Percentiles rank a stretch among this genome's conserved stretches.
These are phyloP conservation scores for Premnoplex brunnescens DNA, from an alignment of 2,797 vertebrate species.

Conservation along the genomic window DNA sequence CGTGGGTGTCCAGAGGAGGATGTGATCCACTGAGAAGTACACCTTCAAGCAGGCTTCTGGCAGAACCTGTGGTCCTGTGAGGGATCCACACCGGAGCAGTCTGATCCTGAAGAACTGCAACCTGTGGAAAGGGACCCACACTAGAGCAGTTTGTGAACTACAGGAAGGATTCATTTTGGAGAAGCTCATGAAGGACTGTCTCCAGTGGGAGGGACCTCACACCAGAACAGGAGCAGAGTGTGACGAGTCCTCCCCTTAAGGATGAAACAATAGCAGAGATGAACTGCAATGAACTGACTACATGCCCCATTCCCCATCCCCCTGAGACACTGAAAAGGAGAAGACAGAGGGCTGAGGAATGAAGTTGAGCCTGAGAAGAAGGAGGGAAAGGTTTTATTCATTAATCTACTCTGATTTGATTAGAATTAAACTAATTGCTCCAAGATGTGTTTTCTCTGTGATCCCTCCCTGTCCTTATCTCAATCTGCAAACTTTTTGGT, in stretches of 20 bases:
- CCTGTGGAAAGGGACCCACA: background rate
- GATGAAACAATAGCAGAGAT: background rate
- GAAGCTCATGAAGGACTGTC: background rate
- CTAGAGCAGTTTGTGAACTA: background rate
- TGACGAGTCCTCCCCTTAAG: background rate
- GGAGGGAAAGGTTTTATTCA: background rate
- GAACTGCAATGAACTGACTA: accelerated
- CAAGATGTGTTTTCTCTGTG: background rate
- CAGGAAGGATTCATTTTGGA: background rate
- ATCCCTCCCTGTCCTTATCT: background rate
- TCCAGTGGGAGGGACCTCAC: accelerated
- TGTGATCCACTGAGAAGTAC: background rate
- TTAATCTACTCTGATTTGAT: background rate
- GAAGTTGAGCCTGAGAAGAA: background rate
- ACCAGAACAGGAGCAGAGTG: accelerated
- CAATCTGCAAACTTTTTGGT: accelerated
- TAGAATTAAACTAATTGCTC: background rate
- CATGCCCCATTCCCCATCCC: background rate
- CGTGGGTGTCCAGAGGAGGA: accelerated
- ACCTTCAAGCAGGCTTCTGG: too few species aligned
- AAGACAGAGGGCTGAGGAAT: background rate
- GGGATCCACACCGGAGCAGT: background rate
- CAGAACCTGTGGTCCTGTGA: too few species aligned
- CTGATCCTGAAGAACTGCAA: too few species aligned
- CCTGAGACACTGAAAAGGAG: background rate